phyloP scores from a whole-genome alignment of 2,113 vertebrate genomes.

The Pygoscelis antarcticus region DNA sequence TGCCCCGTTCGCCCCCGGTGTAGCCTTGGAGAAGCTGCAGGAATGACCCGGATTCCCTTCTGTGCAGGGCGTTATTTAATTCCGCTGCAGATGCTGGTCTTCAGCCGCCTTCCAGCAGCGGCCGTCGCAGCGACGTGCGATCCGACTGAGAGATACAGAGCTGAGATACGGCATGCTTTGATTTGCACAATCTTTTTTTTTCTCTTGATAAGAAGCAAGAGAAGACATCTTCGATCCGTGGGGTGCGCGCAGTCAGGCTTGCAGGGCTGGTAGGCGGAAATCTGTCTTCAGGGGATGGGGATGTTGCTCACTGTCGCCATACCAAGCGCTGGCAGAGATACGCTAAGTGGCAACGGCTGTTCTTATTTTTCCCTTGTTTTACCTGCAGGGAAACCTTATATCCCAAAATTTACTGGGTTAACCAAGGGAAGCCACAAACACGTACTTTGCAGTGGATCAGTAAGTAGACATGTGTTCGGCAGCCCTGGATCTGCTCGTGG shows the following conservation, averaged over 20 bases:
- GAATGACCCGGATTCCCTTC: neutral
- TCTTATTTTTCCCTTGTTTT: neutral
- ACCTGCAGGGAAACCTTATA: accelerated
- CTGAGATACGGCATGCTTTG: accelerated
- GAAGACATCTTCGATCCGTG: accelerated
- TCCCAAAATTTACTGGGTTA: accelerated
- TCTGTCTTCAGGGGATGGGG: neutral
- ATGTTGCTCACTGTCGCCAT: accelerated
- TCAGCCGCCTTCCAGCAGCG: neutral
- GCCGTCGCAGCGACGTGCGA: neutral
- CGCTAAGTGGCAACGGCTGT: neutral
- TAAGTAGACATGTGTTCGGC: neutral
- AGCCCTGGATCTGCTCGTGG: neutral
- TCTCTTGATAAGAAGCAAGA: neutral
- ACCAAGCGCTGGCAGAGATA: accelerated
- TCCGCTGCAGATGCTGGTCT: too few species aligned
- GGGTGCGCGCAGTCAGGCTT: neutral
- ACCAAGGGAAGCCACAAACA: neutral
- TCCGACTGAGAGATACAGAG: accelerated
- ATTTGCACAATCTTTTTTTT: neutral
- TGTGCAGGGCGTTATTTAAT: neutral
- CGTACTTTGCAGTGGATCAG: neutral
- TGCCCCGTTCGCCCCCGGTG: accelerated
- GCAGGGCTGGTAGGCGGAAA: neutral
- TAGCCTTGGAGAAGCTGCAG: neutral